phyloP scores from a whole-genome alignment of 2,113 vertebrate species.

The Trinectes maculatus region DNA sequence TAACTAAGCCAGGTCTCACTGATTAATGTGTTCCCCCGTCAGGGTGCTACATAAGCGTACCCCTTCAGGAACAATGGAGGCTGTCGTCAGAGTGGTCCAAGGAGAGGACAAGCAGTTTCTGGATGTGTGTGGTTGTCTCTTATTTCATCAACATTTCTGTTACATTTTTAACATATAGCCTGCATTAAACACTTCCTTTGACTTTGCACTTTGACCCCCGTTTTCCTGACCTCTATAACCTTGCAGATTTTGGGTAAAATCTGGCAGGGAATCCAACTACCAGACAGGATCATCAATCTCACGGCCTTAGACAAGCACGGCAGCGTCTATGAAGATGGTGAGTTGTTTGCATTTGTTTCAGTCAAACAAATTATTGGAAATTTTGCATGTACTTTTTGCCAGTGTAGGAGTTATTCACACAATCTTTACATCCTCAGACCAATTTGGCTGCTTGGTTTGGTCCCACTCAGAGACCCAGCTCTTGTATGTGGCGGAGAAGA shows the following conservation, averaged over 20 bases:
- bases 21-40: neutral
- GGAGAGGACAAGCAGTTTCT: constrained; percentile 94
- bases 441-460: constrained; percentile 96
- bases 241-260: constrained; percentile 92
- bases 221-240: neutral
- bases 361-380: neutral
- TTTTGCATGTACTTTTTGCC: neutral
- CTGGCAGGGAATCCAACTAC: too few relatives aligned
- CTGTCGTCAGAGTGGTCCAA: constrained; percentile 87
- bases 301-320: constrained; percentile 92
- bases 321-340: constrained; percentile 92
- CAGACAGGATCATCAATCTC: constrained; percentile 93
- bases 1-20: neutral
- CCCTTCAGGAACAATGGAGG: constrained; percentile 91
- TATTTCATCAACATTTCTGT: neutral
- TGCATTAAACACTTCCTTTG: too few relatives aligned
- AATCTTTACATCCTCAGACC: constrained; percentile 78
- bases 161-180: too few relatives aligned
- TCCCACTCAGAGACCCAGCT: constrained; percentile 97
- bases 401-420: neutral
- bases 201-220: neutral
- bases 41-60: constrained; percentile 92
- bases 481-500: constrained; percentile 96
- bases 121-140: constrained; percentile 81
- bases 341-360: constrained; percentile 42